These are phyloP conservation scores for Drosophila takahashii DNA, from an alignment of 1,140 invertebrate genomes.

Conservation along the genomic window DNA sequence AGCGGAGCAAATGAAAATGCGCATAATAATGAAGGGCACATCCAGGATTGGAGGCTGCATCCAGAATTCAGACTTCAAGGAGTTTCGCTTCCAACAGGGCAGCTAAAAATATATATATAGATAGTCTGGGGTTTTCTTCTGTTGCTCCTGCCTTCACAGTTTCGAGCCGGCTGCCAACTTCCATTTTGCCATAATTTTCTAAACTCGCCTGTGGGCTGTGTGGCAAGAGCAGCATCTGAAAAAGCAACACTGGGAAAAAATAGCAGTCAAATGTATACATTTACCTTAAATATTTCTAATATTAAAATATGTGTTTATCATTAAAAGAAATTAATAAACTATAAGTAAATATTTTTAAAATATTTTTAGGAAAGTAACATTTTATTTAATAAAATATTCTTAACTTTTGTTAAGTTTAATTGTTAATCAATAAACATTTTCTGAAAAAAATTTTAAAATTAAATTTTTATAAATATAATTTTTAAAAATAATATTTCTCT, in stretches of 20 bases:
- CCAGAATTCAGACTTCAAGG: background rate
- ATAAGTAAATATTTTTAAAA: no score
- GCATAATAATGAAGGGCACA: slow-evolving; percentile 27
- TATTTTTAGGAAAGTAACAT: no score
- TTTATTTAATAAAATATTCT: no score
- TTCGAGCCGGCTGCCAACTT: slow-evolving; percentile 52
- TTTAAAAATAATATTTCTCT: no score
- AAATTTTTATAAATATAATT: no score
- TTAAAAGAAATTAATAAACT: no score
- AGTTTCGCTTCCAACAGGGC: slow-evolving; percentile 15
- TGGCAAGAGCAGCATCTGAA: slow-evolving; percentile 24
- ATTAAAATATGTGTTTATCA: no score
- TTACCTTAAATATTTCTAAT: background rate
- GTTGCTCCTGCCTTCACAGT: slow-evolving; percentile 27
- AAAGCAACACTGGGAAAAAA: slow-evolving; percentile 21
- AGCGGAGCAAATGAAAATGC: slow-evolving; percentile 26
- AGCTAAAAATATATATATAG: slow-evolving; percentile 49
- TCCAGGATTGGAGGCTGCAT: background rate
- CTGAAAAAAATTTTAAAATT: no score
- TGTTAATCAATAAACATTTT: no score
- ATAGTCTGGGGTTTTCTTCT: slow-evolving; percentile 1
- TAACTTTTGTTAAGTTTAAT: no score
- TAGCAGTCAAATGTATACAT: no score
- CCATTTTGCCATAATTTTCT: slow-evolving; percentile 67
- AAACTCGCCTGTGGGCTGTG: slow-evolving; percentile 65